Conservation (phyloP, 2,113 vertebrate species). For the Burhinus bistriatus region DNA sequence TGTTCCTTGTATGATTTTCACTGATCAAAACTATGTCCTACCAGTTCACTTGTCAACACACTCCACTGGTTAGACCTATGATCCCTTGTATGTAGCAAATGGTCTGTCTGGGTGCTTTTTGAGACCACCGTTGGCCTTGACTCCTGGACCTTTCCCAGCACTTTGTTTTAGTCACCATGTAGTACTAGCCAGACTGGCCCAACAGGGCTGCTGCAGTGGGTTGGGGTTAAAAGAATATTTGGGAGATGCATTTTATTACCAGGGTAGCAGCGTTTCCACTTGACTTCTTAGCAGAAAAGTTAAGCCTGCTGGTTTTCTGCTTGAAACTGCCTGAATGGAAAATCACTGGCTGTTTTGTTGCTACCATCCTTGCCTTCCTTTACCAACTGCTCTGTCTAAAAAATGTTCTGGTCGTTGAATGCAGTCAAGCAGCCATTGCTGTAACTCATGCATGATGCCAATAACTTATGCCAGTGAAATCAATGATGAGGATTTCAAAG, state of each 20-base stretch:
- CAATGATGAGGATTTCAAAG: constrained; percentile 71
- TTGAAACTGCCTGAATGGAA: constrained; percentile 25
- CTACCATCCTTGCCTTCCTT: background rate
- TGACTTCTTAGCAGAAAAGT: constrained; percentile 21
- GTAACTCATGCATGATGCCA: constrained; percentile 61
- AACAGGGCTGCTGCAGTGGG: background rate
- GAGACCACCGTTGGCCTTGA: background rate
- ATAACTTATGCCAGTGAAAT: constrained; percentile 65
- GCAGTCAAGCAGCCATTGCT: constrained; percentile 53
- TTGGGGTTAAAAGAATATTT: constrained; percentile 10
- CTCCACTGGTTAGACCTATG: background rate
- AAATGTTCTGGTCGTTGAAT: constrained; percentile 30
- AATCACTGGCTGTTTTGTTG: constrained; percentile 12
- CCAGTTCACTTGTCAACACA: background rate
- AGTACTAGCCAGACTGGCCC: background rate
- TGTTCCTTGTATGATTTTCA: background rate
- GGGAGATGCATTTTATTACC: constrained; percentile 36
- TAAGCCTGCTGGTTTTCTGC: background rate
- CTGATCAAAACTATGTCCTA: background rate
- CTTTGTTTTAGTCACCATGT: background rate
- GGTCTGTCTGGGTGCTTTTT: background rate
- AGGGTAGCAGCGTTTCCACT: constrained; percentile 37
- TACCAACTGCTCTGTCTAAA: constrained; percentile 39
- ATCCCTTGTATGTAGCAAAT: background rate
- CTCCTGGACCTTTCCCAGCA: background rate